Evolutionary conservation across 2,797 vertebrate species (phyloP).

Genomic region (Clarias fuscus): DNA sequence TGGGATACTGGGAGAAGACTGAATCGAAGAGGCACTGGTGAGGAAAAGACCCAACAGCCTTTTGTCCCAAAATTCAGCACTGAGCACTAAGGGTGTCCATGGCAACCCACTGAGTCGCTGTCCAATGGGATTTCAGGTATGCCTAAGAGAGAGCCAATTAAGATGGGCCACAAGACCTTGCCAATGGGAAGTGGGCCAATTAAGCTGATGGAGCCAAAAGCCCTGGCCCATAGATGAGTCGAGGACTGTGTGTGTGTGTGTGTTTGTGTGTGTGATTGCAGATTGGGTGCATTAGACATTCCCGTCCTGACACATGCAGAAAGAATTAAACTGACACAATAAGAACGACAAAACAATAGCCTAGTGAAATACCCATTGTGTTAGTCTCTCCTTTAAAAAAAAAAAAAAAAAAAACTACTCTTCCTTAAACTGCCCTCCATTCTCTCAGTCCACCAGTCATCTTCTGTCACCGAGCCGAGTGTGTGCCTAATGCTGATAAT

Average conservation of each 20-base stretch:
- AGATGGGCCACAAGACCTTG: conserved; percentile 63
- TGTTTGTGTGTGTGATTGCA: conserved; percentile 44
- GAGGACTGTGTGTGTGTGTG: conserved; percentile 39
- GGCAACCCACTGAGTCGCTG: conserved; percentile 67
- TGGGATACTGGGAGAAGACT: conserved; percentile 34
- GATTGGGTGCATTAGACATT: conserved; percentile 50
- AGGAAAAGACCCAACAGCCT: conserved; percentile 4
- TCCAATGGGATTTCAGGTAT: conserved; percentile 72
- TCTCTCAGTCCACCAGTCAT: conserved; percentile 38
- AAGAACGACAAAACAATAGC: conserved; percentile 44
- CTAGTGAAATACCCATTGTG: conserved; percentile 38
- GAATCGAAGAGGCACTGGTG: conserved; percentile 27
- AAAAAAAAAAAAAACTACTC: too few relatives aligned
- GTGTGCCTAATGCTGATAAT: conserved; percentile 62
- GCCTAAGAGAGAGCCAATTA: conserved; percentile 75
- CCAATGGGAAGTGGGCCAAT: conserved; percentile 75
- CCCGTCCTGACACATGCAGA: conserved; percentile 40
- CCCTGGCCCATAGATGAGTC: conserved; percentile 56
- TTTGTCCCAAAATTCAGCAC: conserved; percentile 66
- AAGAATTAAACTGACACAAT: conserved; percentile 62
- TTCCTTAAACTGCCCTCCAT: conserved; percentile 16
- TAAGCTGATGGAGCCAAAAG: conserved; percentile 71
- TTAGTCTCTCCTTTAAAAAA: neutral
- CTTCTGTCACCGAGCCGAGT: conserved; percentile 55
- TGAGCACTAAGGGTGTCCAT: conserved; percentile 67